These are phyloP conservation scores for Cryptotis parvus DNA, from an alignment of 2,113 vertebrate species.

Conservation along the genomic window DNA sequence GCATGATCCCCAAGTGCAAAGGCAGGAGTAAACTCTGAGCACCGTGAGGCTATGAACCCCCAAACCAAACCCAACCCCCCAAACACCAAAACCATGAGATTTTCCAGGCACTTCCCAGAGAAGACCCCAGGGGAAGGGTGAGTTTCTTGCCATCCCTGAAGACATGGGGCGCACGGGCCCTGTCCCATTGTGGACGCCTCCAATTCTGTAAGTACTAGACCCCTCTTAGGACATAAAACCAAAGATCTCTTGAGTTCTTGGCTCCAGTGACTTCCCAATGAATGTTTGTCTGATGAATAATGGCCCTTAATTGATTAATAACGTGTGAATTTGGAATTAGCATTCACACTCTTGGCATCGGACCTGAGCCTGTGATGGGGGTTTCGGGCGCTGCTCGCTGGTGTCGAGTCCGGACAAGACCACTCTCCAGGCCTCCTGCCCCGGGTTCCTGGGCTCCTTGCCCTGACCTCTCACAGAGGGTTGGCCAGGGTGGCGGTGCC, in stretches of 20 bases:
- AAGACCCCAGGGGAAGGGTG: background rate
- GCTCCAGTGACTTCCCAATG: background rate
- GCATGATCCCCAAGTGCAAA: too few relatives aligned
- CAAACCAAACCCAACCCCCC: too few relatives aligned
- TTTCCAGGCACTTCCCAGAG: background rate
- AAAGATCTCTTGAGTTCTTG: background rate
- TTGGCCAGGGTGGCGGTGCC: background rate
- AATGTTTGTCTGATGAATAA: conserved; percentile 64
- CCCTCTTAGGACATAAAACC: background rate
- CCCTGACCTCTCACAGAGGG: background rate
- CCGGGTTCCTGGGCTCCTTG: background rate
- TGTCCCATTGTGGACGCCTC: background rate
- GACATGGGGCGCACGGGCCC: background rate
- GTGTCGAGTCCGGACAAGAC: conserved; percentile 40
- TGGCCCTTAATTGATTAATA: conserved; percentile 9
- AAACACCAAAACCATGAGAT: background rate
- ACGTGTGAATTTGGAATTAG: background rate
- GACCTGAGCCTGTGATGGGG: background rate
- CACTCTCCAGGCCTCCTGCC: background rate
- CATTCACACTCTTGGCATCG: background rate
- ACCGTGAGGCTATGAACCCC: too few relatives aligned
- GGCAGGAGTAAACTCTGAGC: too few relatives aligned
- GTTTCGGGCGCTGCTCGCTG: conserved; percentile 38
- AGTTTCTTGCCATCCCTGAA: background rate
- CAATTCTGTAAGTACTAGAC: background rate